Evolutionary conservation across 2,113 vertebrate genomes (phyloP).

Genomic region (Cyphomyrus plagiostoma): DNA sequence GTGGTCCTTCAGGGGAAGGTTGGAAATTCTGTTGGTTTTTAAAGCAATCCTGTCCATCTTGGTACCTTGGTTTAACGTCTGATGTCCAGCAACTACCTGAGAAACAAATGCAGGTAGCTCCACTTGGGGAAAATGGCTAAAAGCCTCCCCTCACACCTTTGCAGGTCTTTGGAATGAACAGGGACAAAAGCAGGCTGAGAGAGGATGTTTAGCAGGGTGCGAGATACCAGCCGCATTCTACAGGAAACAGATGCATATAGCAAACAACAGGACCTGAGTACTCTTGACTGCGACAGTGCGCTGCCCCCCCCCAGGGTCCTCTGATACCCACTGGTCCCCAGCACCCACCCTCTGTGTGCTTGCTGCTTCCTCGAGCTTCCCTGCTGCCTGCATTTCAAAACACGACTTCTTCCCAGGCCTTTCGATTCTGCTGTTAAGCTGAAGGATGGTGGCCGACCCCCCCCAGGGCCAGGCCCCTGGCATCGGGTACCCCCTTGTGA

Average conservation of each 20-base stretch:
- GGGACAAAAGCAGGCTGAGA: neutral
- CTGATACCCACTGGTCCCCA: neutral
- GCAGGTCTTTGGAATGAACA: neutral
- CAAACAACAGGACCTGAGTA: neutral
- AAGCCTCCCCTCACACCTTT: neutral
- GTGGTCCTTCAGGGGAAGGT: neutral
- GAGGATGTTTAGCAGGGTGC: neutral
- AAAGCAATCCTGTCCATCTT: neutral
- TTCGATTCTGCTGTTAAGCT: neutral
- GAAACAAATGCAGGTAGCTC: neutral
- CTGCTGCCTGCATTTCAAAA: neutral
- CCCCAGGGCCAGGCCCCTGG: neutral
- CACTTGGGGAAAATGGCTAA: neutral
- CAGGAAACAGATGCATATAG: neutral
- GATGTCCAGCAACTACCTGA: neutral
- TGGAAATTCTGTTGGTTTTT: neutral
- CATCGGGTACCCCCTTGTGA: neutral
- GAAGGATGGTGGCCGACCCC: neutral
- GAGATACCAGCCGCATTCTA: neutral
- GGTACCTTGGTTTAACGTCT: neutral
- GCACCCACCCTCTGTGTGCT: neutral
- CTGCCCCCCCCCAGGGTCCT: neutral
- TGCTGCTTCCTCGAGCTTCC: neutral
- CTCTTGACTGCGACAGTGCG: neutral
- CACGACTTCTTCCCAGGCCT: neutral